Evolutionary conservation across 2,797 vertebrate species (phyloP).

Genomic region (Gastrophryne carolinensis): DNA sequence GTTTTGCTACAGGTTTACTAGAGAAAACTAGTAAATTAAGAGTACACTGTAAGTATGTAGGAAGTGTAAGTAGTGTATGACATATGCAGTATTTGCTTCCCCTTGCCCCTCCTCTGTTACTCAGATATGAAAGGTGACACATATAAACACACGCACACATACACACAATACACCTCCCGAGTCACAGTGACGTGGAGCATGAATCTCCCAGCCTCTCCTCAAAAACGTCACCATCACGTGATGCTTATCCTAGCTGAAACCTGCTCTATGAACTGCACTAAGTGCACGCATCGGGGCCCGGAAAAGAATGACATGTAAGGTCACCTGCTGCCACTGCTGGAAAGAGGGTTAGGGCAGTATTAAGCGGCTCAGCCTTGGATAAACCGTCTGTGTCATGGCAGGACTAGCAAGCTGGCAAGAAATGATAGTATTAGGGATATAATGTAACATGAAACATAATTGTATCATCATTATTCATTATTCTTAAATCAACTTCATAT

Average conservation of each 20-base stretch:
- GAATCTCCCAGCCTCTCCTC: constrained; percentile 35
- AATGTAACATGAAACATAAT: no score
- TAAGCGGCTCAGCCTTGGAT: neutral
- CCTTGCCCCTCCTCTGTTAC: constrained; percentile 12
- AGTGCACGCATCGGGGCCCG: neutral
- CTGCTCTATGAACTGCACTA: neutral
- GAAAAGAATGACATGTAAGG: neutral
- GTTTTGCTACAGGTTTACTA: neutral
- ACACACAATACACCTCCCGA: neutral
- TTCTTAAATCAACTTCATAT: no score
- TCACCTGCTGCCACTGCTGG: constrained; percentile 47
- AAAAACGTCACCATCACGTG: constrained; percentile 47
- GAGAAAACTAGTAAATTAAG: neutral
- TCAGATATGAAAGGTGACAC: constrained; percentile 42
- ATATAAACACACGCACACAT: constrained; percentile 11
- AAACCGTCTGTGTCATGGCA: neutral
- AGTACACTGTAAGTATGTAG: no score
- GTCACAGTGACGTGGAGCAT: constrained; percentile 33
- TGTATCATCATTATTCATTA: no score
- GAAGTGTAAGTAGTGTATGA: neutral
- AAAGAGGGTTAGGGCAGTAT: constrained; percentile 29
- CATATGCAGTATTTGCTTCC: constrained; percentile 27
- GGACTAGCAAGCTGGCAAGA: no score
- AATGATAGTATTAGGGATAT: no score
- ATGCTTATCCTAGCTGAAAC: constrained; percentile 5